Percentiles rank a stretch among this genome's conserved stretches.
phyloP scores from a whole-genome alignment of 2,113 vertebrate genomes.

The Empidonax alnorum region DNA sequence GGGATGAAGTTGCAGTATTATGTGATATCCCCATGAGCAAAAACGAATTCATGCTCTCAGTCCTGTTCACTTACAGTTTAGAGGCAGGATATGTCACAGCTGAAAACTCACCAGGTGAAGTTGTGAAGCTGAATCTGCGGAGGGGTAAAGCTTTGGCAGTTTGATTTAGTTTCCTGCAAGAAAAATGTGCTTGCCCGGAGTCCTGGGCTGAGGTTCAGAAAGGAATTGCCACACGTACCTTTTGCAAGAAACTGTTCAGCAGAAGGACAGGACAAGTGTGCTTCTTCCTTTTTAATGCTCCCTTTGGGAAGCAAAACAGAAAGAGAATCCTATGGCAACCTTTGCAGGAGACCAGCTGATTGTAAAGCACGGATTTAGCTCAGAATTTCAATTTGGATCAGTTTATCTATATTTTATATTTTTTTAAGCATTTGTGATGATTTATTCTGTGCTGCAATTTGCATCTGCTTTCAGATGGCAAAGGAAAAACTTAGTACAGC shows the following conservation, averaged over 20 bases:
- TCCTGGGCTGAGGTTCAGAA: not conserved
- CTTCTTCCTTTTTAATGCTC: not conserved
- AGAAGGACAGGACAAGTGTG: not conserved
- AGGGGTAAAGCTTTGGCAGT: not conserved
- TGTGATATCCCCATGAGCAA: not conserved
- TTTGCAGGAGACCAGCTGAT: not conserved
- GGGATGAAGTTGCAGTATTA: not conserved
- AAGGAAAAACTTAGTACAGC: not conserved
- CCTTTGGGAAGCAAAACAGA: not conserved
- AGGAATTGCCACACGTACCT: accelerated
- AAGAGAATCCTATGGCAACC: not conserved
- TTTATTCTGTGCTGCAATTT: not conserved
- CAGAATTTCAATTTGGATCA: not conserved
- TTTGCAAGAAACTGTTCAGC: not conserved
- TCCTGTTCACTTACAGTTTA: not conserved
- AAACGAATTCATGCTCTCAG: not conserved
- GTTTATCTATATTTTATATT: not conserved
- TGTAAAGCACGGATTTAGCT: not conserved
- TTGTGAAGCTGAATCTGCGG: not conserved
- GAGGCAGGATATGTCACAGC: not conserved
- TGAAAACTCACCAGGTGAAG: not conserved
- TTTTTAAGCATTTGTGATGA: not conserved
- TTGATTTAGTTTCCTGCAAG: not conserved
- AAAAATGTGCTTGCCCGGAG: not conserved
- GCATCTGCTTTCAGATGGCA: not conserved